These are phyloP conservation scores for Tetragonisca angustula DNA, from an alignment of 2,888 invertebrate genomes.

Conservation along the genomic window DNA sequence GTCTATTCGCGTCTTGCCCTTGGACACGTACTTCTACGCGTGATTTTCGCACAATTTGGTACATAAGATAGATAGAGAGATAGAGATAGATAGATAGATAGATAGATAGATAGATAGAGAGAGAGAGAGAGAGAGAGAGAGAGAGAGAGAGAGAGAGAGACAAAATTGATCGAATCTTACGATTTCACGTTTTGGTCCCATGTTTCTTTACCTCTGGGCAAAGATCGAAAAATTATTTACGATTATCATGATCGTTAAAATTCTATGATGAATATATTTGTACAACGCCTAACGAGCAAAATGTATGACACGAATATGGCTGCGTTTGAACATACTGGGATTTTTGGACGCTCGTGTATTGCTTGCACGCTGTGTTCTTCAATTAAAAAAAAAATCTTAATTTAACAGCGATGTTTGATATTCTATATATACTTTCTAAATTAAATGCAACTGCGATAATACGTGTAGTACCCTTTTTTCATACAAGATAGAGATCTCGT, in stretches of 20 bases:
- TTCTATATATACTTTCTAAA: slow-evolving; percentile 5
- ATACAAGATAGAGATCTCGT: not conserved
- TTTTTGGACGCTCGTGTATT: not conserved
- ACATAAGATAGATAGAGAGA: not conserved
- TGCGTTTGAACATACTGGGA: not conserved
- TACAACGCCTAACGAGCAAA: not conserved
- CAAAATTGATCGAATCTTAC: slow-evolving; percentile 29
- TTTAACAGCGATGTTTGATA: slow-evolving; percentile 13
- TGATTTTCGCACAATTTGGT: not conserved
- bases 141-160: not conserved
- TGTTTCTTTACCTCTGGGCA: slow-evolving; percentile 5
- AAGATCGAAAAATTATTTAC: slow-evolving; percentile 1
- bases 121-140: too few relatives aligned
- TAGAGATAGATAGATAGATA: too few relatives aligned
- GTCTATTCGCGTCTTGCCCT: slow-evolving; percentile 68
- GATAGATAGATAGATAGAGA: too few relatives aligned
- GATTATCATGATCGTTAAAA: not conserved
- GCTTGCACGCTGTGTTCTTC: slow-evolving; percentile 15
- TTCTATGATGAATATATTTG: not conserved
- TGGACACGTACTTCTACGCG: slow-evolving; percentile 63
- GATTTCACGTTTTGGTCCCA: slow-evolving; percentile 37
- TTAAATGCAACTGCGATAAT: not conserved
- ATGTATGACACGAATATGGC: slow-evolving; percentile 29
- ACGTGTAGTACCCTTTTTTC: not conserved
- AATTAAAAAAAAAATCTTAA: slow-evolving; percentile 23